phyloP scores from a whole-genome alignment of 2,113 vertebrate genomes.

The Actinemys pallida region DNA sequence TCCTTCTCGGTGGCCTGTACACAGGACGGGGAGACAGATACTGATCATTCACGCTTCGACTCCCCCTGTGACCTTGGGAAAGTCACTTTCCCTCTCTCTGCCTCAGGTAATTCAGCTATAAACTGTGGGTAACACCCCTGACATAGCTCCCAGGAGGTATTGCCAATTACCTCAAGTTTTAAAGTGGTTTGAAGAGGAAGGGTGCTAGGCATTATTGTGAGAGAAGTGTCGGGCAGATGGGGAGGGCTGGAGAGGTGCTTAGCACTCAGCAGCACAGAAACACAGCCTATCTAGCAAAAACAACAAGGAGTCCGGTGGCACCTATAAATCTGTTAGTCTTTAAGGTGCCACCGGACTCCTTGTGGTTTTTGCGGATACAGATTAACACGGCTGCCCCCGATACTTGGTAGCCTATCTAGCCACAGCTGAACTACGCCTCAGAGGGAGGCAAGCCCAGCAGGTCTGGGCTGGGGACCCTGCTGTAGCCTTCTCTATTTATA shows the following conservation, averaged over 20 bases:
- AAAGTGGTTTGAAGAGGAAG: background rate
- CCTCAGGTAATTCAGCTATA: background rate
- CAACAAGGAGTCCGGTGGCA: too few relatives aligned
- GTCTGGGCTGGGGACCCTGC: rapidly evolving
- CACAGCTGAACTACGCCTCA: rapidly evolving
- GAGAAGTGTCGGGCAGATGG: background rate
- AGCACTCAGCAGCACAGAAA: rapidly evolving
- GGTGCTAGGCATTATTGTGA: background rate
- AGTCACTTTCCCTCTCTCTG: background rate
- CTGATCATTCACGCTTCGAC: rapidly evolving
- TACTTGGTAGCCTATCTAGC: rapidly evolving
- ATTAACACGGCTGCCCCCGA: too few relatives aligned
- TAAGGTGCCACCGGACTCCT: too few relatives aligned
- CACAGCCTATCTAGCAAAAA: rapidly evolving
- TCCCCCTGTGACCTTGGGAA: background rate
- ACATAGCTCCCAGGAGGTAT: background rate
- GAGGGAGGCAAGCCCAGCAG: background rate
- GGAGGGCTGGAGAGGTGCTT: background rate
- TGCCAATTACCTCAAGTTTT: background rate
- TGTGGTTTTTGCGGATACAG: too few relatives aligned
- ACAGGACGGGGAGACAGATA: background rate
- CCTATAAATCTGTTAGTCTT: too few relatives aligned
- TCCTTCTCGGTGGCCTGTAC: background rate
- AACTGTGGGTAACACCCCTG: rapidly evolving
- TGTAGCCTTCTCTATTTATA: rapidly evolving